phyloP scores from a whole-genome alignment of 2,888 invertebrate species.

The Chrysomela aeneicollis region DNA sequence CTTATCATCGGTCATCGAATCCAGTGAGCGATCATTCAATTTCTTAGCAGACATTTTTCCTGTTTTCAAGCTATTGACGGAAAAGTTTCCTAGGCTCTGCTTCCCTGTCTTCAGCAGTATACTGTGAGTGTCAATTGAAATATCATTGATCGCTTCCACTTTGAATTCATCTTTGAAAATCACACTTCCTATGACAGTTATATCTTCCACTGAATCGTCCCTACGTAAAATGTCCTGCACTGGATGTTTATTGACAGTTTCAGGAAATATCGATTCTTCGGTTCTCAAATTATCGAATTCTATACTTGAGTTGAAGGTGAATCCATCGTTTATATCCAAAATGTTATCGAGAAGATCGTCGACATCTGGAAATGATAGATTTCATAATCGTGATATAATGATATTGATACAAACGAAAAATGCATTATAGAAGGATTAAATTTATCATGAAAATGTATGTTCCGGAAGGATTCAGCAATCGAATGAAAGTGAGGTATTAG shows the following conservation, averaged over 20 bases:
- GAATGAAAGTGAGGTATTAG: too few relatives aligned
- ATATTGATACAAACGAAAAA: too few relatives aligned
- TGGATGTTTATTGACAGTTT: constrained; percentile 51
- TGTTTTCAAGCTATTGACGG: constrained; percentile 42
- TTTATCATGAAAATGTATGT: too few relatives aligned
- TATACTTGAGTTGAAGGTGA: constrained; percentile 43
- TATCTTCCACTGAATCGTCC: constrained; percentile 42
- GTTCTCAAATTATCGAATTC: constrained; percentile 46
- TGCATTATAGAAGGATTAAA: too few relatives aligned
- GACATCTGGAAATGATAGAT: not conserved
- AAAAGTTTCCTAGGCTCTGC: constrained; percentile 57
- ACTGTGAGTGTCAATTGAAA: constrained; percentile 49
- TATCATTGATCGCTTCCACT: constrained; percentile 52
- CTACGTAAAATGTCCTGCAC: constrained; percentile 47
- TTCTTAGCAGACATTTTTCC: constrained; percentile 45
- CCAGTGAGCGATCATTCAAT: constrained; percentile 49
- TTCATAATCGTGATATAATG: too few relatives aligned
- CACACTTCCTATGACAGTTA: constrained; percentile 53
- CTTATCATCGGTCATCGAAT: not conserved
- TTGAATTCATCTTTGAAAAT: constrained; percentile 47
- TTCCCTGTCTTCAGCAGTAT: constrained; percentile 52
- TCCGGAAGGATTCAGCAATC: too few relatives aligned
- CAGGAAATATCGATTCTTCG: constrained; percentile 45
- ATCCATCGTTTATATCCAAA: constrained; percentile 48
- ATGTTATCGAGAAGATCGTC: constrained; percentile 45